Percentiles rank a stretch among this genome's conserved stretches.
phyloP scores from a whole-genome alignment of 2,797 vertebrate genomes.

The Argyrosomus regius region DNA sequence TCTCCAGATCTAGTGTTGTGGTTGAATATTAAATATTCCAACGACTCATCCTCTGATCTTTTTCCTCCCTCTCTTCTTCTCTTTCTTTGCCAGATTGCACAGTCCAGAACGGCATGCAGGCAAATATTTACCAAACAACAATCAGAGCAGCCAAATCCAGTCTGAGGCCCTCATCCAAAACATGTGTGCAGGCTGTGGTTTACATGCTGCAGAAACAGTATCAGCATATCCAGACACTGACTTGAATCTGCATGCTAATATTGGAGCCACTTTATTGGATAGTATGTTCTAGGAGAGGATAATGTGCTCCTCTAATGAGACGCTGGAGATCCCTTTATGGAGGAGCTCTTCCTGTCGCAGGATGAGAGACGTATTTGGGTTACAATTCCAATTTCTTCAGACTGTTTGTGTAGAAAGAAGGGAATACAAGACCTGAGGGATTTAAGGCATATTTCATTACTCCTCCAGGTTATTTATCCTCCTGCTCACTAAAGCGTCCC shows the following conservation, averaged over 20 bases:
- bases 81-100: constrained; percentile 51
- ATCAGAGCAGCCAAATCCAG: constrained; percentile 70
- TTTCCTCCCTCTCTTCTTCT: neutral
- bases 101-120: constrained; percentile 56
- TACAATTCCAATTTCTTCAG: constrained; percentile 57
- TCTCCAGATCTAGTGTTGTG: constrained; percentile 39
- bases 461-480: constrained; percentile 69
- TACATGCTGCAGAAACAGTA: constrained; percentile 60
- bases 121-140: constrained; percentile 79
- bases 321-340: constrained; percentile 68
- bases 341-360: constrained; percentile 67
- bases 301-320: constrained; percentile 73
- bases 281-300: constrained; percentile 57
- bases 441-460: constrained; percentile 62
- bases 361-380: constrained; percentile 75
- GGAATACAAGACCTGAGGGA: constrained; percentile 65
- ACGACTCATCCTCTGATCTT: constrained; percentile 53
- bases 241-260: constrained; percentile 57
- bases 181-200: constrained; percentile 72
- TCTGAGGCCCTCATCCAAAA: constrained; percentile 72
- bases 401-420: constrained; percentile 44
- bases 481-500: constrained; percentile 37
- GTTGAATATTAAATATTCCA: constrained; percentile 53
- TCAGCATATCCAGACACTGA: constrained; percentile 63
- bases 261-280: constrained; percentile 43